Base-by-base conservation (phyloP, 2,113 vertebrate genomes). In the Trogon surrucura region DNA sequence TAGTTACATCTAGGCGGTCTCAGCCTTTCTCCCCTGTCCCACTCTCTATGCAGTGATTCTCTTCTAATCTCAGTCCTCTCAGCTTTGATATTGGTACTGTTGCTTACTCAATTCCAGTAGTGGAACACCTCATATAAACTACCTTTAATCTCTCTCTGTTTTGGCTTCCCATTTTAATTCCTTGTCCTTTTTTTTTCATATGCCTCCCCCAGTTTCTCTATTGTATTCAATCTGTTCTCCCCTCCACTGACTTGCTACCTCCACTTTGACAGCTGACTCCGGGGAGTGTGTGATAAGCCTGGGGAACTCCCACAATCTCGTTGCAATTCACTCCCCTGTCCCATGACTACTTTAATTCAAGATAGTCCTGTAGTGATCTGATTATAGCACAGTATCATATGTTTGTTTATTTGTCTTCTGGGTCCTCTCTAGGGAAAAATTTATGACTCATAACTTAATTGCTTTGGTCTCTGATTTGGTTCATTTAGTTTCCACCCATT, bases 371-470 rank as follows among this genome's bases (percentile, higher is more conserved):
- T 21, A 53, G 38, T 0, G 0, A 64, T 57, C 29, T 50, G 85
- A 77, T 56, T 67, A 27, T 34, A 79, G 38, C 50, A 27, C 41
- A 64, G 50, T 70, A 73, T 79, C 65, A 17, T 60, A 23, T 70
- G 18, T 61, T 81, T 91, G 66, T 75, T 77, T 87, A 57, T 82
- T 72, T 78, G 22, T 44, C 20, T 92, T 83, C 47, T 85, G 45
- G 22, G 22, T 47, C 23, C 48, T 87, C 77, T 89, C 36, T 57
- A 60, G 20, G 57, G 71, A 91, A 80, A 77, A 57, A 19, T 79
- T 93, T 53, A 47, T 92, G 86, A 94, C 58, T 94, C 44, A 61
- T 71, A 78, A 66, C 58, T 62, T 79, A 85, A 80, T 91, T 58
- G n/a, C 50, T 85, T 96, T 2, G 1, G 47, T 53, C 30, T 81